Evolutionary conservation across 92 coral and sea anemone species (phyloP).

Genomic region (Heteractis magnifica): DNA sequence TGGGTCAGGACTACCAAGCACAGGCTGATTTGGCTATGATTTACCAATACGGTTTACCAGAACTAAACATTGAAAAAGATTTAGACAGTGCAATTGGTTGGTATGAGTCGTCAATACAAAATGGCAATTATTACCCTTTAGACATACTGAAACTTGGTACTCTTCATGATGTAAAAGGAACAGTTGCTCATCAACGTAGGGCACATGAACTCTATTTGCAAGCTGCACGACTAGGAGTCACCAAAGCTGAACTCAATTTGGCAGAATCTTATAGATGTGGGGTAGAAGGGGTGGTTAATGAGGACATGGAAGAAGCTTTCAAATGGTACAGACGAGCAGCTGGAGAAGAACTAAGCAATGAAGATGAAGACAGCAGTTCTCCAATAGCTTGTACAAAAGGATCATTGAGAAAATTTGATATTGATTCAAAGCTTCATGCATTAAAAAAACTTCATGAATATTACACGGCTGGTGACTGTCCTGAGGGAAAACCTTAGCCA

Average conservation of each 20-base stretch:
- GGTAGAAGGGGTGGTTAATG: constrained; percentile 54
- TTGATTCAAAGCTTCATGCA: constrained; percentile 15
- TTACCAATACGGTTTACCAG: constrained; percentile 41
- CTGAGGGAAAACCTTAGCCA: constrained; percentile 65
- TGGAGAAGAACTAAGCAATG: constrained; percentile 41
- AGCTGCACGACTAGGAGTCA: constrained; percentile 52
- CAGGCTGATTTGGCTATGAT: constrained; percentile 49
- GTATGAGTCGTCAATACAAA: constrained; percentile 46
- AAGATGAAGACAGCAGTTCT: not conserved
- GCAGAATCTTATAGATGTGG: constrained; percentile 75
- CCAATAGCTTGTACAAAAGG: not conserved
- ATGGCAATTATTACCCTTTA: constrained; percentile 12
- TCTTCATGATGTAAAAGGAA: constrained; percentile 43
- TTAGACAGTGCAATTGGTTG: constrained; percentile 64
- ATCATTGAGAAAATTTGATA: not conserved
- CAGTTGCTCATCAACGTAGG: constrained; percentile 38
- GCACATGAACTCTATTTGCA: constrained; percentile 56
- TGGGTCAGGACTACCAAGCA: constrained; percentile 43
- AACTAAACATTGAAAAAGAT: constrained; percentile 45
- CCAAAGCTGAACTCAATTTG: constrained; percentile 43
- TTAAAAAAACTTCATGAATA: constrained; percentile 33
- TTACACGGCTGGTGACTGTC: constrained; percentile 56
- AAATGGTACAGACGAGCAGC: constrained; percentile 74
- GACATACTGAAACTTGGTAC: constrained; percentile 31
- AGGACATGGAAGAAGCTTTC: constrained; percentile 68